Conservation (phyloP, 2,888 invertebrate species). For the Pseudococcus longispinus region DNA sequence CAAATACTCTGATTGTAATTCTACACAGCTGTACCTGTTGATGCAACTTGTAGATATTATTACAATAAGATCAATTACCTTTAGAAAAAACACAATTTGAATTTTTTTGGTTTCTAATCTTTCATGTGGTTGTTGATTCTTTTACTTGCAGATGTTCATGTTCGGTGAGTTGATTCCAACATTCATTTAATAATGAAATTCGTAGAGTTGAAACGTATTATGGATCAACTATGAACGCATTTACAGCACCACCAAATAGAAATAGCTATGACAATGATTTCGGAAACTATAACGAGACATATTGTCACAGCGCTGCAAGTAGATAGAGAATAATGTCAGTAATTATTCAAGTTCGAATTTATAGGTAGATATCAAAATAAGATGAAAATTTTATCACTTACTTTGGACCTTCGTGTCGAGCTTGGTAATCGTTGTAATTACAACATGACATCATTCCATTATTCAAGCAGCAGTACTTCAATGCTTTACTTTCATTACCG, state of each 20-base stretch:
- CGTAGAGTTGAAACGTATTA: no score
- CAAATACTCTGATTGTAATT: not conserved
- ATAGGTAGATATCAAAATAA: not conserved
- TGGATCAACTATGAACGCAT: not conserved
- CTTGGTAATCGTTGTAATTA: conserved; percentile 24
- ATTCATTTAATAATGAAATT: not conserved
- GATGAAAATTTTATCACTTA: not conserved
- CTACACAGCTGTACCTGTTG: not conserved
- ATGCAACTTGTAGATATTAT: not conserved
- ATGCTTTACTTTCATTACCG: not conserved
- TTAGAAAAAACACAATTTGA: not conserved
- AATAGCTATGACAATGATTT: not conserved
- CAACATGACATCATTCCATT: conserved; percentile 45
- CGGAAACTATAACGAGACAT: not conserved
- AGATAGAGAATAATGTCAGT: not conserved
- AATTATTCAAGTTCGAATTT: not conserved
- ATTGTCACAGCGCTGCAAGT: not conserved
- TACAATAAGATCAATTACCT: no score
- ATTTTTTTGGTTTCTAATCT: not conserved
- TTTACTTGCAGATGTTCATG: not conserved
- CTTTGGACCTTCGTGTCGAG: conserved; percentile 12
- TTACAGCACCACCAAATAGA: conserved; percentile 22
- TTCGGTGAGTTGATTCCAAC: not conserved
- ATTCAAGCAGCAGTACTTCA: conserved; percentile 29
- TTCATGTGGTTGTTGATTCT: not conserved